Evolutionary conservation across 92 coral and sea anemone genomes (phyloP).

Genomic region (Muricea muricata): DNA sequence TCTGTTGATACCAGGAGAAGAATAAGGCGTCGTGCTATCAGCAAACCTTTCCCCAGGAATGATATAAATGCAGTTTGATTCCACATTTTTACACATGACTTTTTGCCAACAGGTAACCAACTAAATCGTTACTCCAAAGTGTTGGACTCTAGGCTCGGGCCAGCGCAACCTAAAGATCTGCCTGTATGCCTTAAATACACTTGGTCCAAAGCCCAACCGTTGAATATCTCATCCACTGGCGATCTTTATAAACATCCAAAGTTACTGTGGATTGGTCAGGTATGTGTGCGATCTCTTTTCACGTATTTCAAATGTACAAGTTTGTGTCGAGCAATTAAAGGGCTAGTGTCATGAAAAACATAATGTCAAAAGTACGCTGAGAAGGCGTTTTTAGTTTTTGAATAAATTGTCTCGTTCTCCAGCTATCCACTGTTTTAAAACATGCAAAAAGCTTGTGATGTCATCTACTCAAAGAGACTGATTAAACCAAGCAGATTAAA

Average conservation of each 20-base stretch:
- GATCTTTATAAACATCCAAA: slow-evolving; percentile 83
- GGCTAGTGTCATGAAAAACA: background rate
- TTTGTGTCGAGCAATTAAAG: too few species aligned
- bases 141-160: slow-evolving; percentile 82
- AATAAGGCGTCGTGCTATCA: too few species aligned
- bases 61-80: background rate
- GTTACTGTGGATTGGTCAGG: slow-evolving; percentile 73
- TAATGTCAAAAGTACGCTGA: background rate
- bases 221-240: slow-evolving; percentile 79
- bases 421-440: too few species aligned
- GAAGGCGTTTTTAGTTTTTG: too few species aligned
- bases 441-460: too few species aligned
- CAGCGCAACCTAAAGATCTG: slow-evolving; percentile 83
- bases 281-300: too few species aligned
- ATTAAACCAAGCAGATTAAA: too few species aligned
- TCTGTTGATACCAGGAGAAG: too few species aligned
- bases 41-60: too few species aligned
- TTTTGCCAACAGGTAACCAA: slow-evolving; percentile 74
- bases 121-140: slow-evolving; percentile 98
- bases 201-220: slow-evolving; percentile 88
- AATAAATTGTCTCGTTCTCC: too few species aligned
- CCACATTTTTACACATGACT: background rate
- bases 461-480: too few species aligned
- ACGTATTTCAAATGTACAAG: too few species aligned
- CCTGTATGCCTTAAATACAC: slow-evolving; percentile 77